These are phyloP conservation scores for Artemia sinica DNA, from an alignment of 2,888 invertebrate species.

Conservation along the genomic window DNA sequence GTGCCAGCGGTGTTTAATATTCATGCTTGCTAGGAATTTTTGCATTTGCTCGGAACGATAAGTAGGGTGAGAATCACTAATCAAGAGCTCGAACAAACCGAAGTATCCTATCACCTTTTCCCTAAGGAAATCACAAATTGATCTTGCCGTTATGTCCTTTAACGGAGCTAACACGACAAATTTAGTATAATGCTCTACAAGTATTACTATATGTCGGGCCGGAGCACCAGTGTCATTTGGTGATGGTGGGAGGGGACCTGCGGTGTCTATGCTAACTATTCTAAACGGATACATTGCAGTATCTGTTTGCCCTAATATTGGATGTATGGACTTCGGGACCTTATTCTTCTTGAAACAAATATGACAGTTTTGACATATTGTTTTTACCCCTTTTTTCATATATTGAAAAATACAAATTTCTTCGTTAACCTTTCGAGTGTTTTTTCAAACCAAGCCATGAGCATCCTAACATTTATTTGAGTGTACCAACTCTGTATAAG, in stretches of 20 bases:
- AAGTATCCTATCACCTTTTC: too few species aligned
- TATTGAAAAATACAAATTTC: not conserved
- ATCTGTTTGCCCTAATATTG: not conserved
- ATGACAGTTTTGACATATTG: not conserved
- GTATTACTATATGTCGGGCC: too few species aligned
- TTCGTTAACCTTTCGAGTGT: not conserved
- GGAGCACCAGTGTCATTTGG: too few species aligned
- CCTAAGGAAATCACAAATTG: not conserved
- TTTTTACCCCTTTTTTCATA: not conserved
- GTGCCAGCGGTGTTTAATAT: not conserved
- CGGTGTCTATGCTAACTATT: not conserved
- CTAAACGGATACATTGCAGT: not conserved
- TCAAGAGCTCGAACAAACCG: too few species aligned
- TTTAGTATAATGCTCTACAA: too few species aligned
- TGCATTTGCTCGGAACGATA: too few species aligned
- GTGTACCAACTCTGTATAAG: not conserved
- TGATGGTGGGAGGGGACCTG: not conserved
- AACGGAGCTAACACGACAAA: too few species aligned
- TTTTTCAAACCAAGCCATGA: not conserved
- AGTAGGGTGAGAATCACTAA: too few species aligned
- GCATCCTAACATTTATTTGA: not conserved
- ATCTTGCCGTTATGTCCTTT: not conserved
- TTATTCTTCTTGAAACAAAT: not conserved
- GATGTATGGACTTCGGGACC: not conserved
- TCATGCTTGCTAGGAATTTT: not conserved